Evolutionary conservation across 2,113 vertebrate genomes (phyloP), one percentile per base, ranked within the genome.

Genomic region (Catharus minimus): DNA sequence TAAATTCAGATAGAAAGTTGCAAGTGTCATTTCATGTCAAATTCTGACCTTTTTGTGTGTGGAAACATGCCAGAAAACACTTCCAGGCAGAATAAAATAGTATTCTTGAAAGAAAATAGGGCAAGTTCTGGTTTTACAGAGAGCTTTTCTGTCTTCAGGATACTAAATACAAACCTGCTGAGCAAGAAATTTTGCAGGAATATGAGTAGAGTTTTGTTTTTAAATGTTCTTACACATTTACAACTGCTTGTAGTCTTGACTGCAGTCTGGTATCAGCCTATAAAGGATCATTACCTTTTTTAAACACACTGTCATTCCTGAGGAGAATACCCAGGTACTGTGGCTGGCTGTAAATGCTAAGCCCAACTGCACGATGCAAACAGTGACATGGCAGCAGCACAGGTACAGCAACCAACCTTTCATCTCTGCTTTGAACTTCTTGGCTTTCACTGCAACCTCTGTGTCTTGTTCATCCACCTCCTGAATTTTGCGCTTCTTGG

Each of bases 401-500:
- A 67, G n/a, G 61, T 46, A 36, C 26, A 87, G 43, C 17, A 81
- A 95, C 95, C 68, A 69, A 98, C 97, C 98, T 97, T 97, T 97
- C 88, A 95, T 82, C 93, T 97, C 97, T 81, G 75, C 90, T 67
- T 96, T 92, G 78, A 98, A 96, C 82, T 98, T 99, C 96, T 99
- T 99, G 20, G 98, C 98, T 96, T 99, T 99, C 91, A 97, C 90
- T 97, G 98, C 97, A 80, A 94, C 92, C 55, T 91, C 92, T 7
- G 67, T 41, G 15, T 95, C 94, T 6, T 97, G 97, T 33, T 98
- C 96, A 41, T 98, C 98, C 9, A 98, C 96, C 78, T 99, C 98
- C 83, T 99, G 98, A 72, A 98, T 97, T 96, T 99, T 99, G 90
- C 99, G 98, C 96, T 99, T 99, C 93, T 98, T 99, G 56, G 99